Conservation (phyloP, 1,140 invertebrate genomes). For the Vollenhovia emeryi region DNA sequence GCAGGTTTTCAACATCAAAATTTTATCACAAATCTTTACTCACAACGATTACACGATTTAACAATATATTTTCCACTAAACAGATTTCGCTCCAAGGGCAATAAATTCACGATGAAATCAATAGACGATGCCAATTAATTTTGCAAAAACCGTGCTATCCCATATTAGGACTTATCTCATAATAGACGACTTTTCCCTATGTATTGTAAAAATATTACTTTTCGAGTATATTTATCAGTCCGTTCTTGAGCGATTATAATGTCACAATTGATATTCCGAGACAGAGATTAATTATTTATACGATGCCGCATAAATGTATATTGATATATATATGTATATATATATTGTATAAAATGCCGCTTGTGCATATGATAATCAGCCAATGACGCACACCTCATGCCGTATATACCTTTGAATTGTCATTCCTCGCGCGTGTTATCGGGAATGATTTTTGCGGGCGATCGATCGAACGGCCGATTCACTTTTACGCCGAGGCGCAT, state of each 20-base stretch:
- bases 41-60: too few species aligned
- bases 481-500: conserved; percentile 13
- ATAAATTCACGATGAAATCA: too few species aligned
- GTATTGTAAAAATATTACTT: neutral
- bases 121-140: too few species aligned
- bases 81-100: too few species aligned
- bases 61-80: too few species aligned
- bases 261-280: neutral
- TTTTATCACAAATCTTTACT: too few species aligned
- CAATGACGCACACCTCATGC: neutral
- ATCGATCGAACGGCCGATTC: conserved; percentile 22
- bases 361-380: conserved; percentile 6
- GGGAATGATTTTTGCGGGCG: conserved; percentile 2
- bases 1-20: too few species aligned
- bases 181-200: too few species aligned
- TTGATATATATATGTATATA: neutral
- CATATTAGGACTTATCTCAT: too few species aligned
- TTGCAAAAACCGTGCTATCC: too few species aligned
- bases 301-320: neutral
- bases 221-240: neutral
- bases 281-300: conserved; percentile 17
- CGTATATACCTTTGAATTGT: conserved; percentile 22
- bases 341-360: neutral
- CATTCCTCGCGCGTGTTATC: neutral
- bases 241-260: neutral